Conservation (phyloP, 1,140 invertebrate species). For the Drosophila orena region DNA sequence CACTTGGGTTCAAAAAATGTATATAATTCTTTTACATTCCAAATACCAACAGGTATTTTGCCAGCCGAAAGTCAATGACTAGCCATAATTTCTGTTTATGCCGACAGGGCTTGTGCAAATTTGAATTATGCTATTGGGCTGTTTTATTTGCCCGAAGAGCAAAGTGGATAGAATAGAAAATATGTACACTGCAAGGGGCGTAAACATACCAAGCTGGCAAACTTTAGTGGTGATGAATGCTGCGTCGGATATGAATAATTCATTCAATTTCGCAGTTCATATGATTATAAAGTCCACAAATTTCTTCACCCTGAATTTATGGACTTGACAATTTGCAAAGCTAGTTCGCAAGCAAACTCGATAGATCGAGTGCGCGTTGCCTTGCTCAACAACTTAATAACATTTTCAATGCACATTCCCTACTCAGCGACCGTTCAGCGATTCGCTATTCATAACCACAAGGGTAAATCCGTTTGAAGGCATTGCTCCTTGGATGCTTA, state of each 20-base stretch:
- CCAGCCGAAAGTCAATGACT: neutral
- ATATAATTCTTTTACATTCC: no score
- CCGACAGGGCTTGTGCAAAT: neutral
- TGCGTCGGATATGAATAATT: slow-evolving; percentile 30
- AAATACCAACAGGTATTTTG: neutral
- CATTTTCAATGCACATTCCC: slow-evolving; percentile 23
- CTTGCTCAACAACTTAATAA: slow-evolving; percentile 39
- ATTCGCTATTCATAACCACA: slow-evolving; percentile 43
- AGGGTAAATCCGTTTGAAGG: slow-evolving; percentile 35
- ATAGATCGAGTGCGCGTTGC: slow-evolving; percentile 30
- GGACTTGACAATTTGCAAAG: slow-evolving; percentile 17
- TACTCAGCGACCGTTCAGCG: neutral
- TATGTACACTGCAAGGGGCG: neutral
- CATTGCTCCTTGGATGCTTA: slow-evolving; percentile 17
- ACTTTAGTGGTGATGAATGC: slow-evolving; percentile 1
- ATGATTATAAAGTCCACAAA: slow-evolving; percentile 1
- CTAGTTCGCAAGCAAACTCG: slow-evolving; percentile 26
- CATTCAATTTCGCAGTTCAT: slow-evolving; percentile 20
- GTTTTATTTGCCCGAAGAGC: neutral
- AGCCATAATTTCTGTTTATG: neutral
- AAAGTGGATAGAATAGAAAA: neutral
- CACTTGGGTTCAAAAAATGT: no score
- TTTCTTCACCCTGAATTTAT: slow-evolving; percentile 1
- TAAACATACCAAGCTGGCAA: neutral
- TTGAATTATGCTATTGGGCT: slow-evolving; percentile 3